Conservation (phyloP, 2,113 vertebrate species). For the Boulengeromyrus knoepffleri region DNA sequence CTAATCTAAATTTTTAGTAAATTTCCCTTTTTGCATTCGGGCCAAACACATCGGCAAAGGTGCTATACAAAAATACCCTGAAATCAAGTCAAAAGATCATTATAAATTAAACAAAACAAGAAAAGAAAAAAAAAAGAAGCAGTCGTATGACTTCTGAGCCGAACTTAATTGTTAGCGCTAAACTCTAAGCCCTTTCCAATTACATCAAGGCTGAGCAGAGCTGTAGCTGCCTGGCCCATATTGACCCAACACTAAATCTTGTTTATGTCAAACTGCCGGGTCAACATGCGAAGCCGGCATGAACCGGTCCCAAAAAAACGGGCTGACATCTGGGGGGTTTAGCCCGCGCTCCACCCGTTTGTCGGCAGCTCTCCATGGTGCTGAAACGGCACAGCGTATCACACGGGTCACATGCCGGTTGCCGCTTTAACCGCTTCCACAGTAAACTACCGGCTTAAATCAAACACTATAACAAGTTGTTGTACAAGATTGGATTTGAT, state of each 20-base stretch:
- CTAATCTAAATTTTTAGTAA: not conserved
- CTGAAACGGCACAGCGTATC: not conserved
- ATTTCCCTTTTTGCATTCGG: not conserved
- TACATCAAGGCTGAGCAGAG: slow-evolving; percentile 26
- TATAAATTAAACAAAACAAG: not conserved
- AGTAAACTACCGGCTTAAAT: not conserved
- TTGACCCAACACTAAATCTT: slow-evolving; percentile 44
- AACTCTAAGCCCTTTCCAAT: slow-evolving; percentile 33
- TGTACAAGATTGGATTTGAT: slow-evolving; percentile 12
- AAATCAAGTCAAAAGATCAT: not conserved
- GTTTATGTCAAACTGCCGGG: slow-evolving; percentile 39
- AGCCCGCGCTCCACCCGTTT: not conserved
- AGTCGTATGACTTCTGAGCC: not conserved
- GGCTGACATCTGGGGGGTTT: slow-evolving; percentile 15
- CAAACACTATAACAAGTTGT: not conserved
- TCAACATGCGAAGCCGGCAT: slow-evolving; percentile 38
- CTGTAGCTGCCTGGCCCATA: slow-evolving; percentile 31
- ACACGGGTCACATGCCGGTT: not conserved
- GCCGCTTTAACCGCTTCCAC: not conserved
- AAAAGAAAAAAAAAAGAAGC: not conserved
- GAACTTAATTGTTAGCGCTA: not conserved
- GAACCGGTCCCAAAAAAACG: slow-evolving; percentile 20
- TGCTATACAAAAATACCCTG: not conserved
- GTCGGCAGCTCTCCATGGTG: slow-evolving; percentile 13
- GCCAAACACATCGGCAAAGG: not conserved